A percentile compares a stretch with the other conserved stretches of the same genome.
These are phyloP conservation scores for Pyrocephalus nanus DNA, from an alignment of 2,797 vertebrate species.

Conservation along the genomic window DNA sequence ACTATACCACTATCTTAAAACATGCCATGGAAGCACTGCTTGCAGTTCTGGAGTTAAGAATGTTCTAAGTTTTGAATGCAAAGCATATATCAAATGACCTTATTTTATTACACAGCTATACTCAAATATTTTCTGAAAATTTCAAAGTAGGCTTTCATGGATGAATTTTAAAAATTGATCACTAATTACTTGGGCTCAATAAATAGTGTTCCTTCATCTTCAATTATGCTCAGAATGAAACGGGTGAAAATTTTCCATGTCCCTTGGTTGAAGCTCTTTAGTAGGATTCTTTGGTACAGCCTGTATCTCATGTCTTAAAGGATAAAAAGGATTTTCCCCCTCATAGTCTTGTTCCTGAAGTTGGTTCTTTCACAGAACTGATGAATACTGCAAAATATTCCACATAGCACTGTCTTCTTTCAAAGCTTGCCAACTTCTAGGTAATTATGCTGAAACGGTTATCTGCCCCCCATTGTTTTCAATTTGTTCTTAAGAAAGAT, in stretches of 20 bases:
- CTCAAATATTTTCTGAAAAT: not conserved
- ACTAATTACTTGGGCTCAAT: not conserved
- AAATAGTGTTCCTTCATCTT: not conserved
- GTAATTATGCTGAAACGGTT: not conserved
- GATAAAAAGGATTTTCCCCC: not conserved
- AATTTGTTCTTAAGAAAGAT: slow-evolving; percentile 35
- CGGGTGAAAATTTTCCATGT: not conserved
- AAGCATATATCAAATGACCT: not conserved
- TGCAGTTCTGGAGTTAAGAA: not conserved
- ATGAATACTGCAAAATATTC: not conserved
- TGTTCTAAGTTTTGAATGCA: not conserved
- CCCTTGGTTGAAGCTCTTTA: not conserved
- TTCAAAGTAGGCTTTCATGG: not conserved
- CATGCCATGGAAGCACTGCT: not conserved
- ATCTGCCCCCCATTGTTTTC: slow-evolving; percentile 27
- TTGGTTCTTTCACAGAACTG: not conserved
- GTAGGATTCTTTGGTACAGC: not conserved
- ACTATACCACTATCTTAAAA: not conserved
- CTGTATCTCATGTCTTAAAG: not conserved
- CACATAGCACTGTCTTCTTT: not conserved
- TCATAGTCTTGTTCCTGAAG: not conserved
- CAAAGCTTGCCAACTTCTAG: not conserved
- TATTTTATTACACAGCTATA: not conserved
- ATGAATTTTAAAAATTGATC: not conserved
- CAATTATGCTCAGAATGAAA: not conserved